Conservation (phyloP, 2,113 vertebrate genomes). For the Coptodon bakossiorum region DNA sequence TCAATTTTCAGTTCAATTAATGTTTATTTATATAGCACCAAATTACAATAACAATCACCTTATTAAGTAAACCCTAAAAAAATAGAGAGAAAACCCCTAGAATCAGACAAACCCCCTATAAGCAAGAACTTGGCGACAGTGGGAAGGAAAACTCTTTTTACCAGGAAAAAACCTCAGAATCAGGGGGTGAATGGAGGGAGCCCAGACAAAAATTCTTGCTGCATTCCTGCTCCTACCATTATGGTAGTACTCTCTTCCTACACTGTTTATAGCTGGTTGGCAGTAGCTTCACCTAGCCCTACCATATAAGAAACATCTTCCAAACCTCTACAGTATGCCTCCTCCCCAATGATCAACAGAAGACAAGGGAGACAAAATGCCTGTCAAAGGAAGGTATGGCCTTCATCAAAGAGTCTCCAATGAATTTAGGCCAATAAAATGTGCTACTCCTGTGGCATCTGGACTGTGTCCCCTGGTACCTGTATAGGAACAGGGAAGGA, state of each 20-base stretch:
- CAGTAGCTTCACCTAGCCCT: background rate
- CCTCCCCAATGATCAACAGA: conserved; percentile 6
- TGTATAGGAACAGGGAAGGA: background rate
- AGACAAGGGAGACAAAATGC: conserved; percentile 43
- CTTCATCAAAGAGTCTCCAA: conserved; percentile 50
- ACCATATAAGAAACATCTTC: background rate
- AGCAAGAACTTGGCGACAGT: background rate
- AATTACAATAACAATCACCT: background rate
- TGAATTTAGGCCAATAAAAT: conserved; percentile 59
- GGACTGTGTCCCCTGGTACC: conserved; percentile 32
- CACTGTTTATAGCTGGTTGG: background rate
- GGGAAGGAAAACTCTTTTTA: no score
- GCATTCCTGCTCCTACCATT: background rate
- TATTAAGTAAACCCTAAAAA: background rate
- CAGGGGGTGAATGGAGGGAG: no score
- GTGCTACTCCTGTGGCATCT: conserved; percentile 61
- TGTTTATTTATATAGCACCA: background rate
- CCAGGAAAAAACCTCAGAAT: no score
- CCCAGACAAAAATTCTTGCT: background rate
- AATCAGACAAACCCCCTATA: background rate
- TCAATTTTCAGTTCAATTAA: background rate
- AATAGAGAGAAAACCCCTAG: background rate
- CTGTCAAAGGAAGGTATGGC: conserved; percentile 47
- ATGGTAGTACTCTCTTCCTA: background rate
- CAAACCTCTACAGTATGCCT: background rate